phyloP scores from a whole-genome alignment of 2,113 vertebrate genomes.

The Lophochroa leadbeateri region DNA sequence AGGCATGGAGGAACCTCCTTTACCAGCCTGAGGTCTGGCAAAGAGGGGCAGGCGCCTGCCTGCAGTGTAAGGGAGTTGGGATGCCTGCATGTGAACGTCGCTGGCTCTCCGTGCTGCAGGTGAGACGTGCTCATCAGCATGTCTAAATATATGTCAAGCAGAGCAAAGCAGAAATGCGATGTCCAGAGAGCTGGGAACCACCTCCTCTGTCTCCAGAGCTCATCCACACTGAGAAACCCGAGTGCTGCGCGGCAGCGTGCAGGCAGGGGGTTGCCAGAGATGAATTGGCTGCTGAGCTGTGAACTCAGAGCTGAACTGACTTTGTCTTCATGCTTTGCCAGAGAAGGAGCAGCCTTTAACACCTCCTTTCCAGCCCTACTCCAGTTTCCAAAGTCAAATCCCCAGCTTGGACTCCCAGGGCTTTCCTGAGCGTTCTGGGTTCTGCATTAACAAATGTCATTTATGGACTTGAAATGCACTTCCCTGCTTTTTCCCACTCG shows the following conservation, averaged over 20 bases:
- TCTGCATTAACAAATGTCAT: neutral
- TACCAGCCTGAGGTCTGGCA: neutral
- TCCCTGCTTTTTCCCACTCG: neutral
- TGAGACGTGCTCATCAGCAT: neutral
- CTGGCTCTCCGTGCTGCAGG: neutral
- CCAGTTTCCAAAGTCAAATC: neutral
- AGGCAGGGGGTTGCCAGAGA: neutral
- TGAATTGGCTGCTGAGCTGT: neutral
- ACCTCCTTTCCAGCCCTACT: neutral
- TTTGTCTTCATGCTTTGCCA: neutral
- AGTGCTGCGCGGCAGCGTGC: neutral
- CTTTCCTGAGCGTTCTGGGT: neutral
- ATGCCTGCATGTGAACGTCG: neutral
- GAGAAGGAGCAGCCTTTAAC: neutral
- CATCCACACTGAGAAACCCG: neutral
- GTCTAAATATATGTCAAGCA: conserved; percentile 2
- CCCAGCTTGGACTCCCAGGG: neutral
- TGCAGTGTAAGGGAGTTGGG: neutral
- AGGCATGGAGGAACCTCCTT: neutral
- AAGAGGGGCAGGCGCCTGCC: neutral
- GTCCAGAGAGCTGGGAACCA: neutral
- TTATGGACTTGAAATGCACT: neutral
- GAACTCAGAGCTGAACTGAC: neutral
- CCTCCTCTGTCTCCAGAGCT: neutral
- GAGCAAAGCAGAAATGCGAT: neutral